These are phyloP conservation scores for Oreochromis tanganicae DNA, from an alignment of 2,113 vertebrate genomes.

Conservation along the genomic window DNA sequence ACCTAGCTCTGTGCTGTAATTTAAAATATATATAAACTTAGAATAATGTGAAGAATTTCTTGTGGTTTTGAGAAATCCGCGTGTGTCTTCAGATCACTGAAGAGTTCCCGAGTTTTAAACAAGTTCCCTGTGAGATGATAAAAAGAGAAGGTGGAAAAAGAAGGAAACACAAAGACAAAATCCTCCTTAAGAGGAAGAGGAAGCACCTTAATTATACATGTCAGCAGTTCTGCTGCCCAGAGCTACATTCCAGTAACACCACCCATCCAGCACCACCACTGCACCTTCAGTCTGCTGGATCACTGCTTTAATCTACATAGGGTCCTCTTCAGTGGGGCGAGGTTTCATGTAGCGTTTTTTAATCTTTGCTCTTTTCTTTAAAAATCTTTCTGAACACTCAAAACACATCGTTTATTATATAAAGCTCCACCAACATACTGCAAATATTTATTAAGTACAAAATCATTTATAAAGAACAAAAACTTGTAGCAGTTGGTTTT, in stretches of 20 bases:
- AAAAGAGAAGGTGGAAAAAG: not conserved
- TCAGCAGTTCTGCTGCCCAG: not conserved
- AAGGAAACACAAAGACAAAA: not conserved
- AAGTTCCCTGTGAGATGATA: not conserved
- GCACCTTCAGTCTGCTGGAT: not conserved
- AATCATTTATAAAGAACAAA: not conserved
- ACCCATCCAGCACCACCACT: not conserved
- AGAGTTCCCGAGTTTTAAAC: not conserved
- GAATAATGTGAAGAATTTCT: not conserved
- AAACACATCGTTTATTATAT: not conserved
- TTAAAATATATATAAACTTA: not conserved
- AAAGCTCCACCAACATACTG: not conserved
- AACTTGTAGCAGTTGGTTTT: not conserved
- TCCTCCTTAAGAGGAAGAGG: not conserved
- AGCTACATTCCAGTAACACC: not conserved
- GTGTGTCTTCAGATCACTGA: not conserved
- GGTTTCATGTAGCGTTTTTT: not conserved
- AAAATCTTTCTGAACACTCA: not conserved
- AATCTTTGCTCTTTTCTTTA: not conserved
- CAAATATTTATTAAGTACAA: not conserved
- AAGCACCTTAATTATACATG: conserved; percentile 9
- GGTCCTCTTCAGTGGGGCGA: not conserved
- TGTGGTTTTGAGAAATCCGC: not conserved
- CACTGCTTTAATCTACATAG: accelerated
- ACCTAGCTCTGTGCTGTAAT: not conserved